Conservation (phyloP, 37 sponge, comb jelly and placozoan genomes). For the Dysidea cf. avara region DNA sequence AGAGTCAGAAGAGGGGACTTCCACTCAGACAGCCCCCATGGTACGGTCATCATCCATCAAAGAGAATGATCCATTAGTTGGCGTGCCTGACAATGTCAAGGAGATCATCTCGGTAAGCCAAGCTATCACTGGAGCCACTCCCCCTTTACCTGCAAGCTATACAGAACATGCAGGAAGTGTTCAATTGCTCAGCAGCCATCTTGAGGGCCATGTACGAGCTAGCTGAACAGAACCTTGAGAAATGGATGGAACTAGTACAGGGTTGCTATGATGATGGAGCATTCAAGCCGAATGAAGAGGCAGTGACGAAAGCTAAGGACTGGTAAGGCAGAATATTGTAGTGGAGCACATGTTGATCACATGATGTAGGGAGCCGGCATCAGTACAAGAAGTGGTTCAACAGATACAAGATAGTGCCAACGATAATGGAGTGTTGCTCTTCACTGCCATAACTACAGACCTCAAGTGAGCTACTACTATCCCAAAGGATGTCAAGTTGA, state of each 20-base stretch:
- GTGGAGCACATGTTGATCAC: background rate
- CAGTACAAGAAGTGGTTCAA: conserved; percentile 17
- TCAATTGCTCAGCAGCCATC: conserved; percentile 62
- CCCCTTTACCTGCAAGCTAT: too few species aligned
- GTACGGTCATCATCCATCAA: too few species aligned
- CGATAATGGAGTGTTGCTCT: conserved; percentile 60
- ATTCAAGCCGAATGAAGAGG: conserved; percentile 58
- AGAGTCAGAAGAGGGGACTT: too few species aligned
- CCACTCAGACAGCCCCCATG: too few species aligned
- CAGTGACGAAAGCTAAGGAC: conserved; percentile 60
- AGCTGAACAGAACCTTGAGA: conserved; percentile 45
- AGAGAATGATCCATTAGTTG: too few species aligned
- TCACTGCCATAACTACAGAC: conserved; percentile 37
- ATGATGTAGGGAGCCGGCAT: conserved; percentile 21
- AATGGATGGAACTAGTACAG: conserved; percentile 29
- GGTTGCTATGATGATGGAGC: conserved; percentile 23
- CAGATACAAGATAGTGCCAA: conserved; percentile 38
- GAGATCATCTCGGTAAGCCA: background rate
- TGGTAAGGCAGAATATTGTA: conserved; percentile 54
- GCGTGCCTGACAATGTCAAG: background rate
- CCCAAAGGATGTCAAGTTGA: too few species aligned
- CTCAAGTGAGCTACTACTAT: conserved; percentile 9
- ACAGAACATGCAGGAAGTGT: conserved; percentile 71
- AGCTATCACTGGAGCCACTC: too few species aligned
- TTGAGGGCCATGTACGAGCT: conserved; percentile 73